Evolutionary conservation across 2,113 vertebrate genomes (phyloP).

Genomic region (Colossoma macropomum): DNA sequence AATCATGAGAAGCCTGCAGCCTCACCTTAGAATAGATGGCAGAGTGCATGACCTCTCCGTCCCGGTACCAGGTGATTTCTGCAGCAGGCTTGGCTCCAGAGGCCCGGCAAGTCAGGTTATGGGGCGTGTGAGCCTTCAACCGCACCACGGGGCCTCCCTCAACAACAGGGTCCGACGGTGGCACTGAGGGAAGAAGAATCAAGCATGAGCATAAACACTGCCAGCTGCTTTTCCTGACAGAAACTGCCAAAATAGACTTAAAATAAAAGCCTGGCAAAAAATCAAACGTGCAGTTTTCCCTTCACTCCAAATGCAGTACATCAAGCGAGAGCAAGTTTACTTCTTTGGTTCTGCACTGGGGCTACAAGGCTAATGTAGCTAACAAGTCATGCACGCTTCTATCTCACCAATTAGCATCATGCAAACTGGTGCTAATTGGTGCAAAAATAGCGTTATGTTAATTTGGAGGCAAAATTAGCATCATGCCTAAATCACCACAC

Average conservation of each 20-base stretch:
- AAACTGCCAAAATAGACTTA: no score
- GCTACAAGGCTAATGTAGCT: not conserved
- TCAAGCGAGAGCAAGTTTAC: not conserved
- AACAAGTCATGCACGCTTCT: not conserved
- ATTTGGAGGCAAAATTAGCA: slow-evolving; percentile 26
- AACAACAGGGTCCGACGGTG: slow-evolving; percentile 85
- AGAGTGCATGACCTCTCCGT: slow-evolving; percentile 83
- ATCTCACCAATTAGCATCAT: not conserved
- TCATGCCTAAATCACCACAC: not conserved
- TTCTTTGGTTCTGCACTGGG: no score
- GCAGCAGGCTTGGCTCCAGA: slow-evolving; percentile 85
- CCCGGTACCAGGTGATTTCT: slow-evolving; percentile 88
- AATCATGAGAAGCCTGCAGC: not conserved
- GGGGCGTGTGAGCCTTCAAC: slow-evolving; percentile 82
- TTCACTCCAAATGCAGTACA: no score
- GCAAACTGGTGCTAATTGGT: not conserved
- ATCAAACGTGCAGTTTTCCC: no score
- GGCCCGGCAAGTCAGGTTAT: slow-evolving; percentile 87
- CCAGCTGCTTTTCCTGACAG: not conserved
- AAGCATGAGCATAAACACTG: not conserved
- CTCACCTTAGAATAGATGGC: slow-evolving; percentile 85
- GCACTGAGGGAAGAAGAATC: slow-evolving; percentile 74
- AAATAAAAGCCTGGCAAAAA: no score
- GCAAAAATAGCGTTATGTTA: slow-evolving; percentile 20
- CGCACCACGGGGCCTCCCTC: slow-evolving; percentile 85